Base-by-base conservation (phyloP, 2,797 vertebrate species). In the Hippopotamyrus pictus region DNA sequence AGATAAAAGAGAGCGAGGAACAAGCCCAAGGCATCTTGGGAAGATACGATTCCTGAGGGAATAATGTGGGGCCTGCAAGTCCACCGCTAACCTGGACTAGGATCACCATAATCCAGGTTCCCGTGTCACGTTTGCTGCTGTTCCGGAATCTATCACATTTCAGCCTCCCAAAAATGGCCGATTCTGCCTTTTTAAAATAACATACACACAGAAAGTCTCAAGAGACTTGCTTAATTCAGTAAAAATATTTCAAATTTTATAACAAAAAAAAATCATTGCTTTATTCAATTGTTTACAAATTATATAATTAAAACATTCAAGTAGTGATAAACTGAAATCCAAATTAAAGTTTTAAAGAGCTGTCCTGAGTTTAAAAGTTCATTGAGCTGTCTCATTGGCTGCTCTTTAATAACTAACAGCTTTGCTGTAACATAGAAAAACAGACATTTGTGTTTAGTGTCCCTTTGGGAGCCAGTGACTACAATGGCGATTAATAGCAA, bases 1-100 rank as follows among this genome's bases (percentile, higher is more conserved):
- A 89, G 94, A 96, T 95, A 96, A 96, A 96, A 95, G 93, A 94
- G 93, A 92, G 93, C 92, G 92, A 95, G 94, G 93, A 93, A 93
- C 92, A 89, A 89, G 92, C 91, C 91, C 92, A 90, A 93, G 93
- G 93, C 94, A 96, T 94, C 95, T 92, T 89, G 91, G 90, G 89
- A 88, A 84, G 73, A 53, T 51, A 85, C 69, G 85, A 41, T 65
- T 33, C 62, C n/a, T 73, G 85, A 48, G 62, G 53, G 86, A 25
- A 29, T n/a, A 41, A 65, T 48, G 3, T 44, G 7, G 19, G 54
- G 54, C 14, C 79, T 29, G 65, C 88, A 53, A 85, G 62, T n/a
- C n/a, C n/a, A n/a, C n/a, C n/a, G n/a, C n/a, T n/a, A n/a, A n/a
- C n/a, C n/a, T n/a, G n/a, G n/a, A n/a, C n/a, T n/a, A n/a, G n/a